Conservation (phyloP, 2,113 vertebrate species). For the Sardina pilchardus region DNA sequence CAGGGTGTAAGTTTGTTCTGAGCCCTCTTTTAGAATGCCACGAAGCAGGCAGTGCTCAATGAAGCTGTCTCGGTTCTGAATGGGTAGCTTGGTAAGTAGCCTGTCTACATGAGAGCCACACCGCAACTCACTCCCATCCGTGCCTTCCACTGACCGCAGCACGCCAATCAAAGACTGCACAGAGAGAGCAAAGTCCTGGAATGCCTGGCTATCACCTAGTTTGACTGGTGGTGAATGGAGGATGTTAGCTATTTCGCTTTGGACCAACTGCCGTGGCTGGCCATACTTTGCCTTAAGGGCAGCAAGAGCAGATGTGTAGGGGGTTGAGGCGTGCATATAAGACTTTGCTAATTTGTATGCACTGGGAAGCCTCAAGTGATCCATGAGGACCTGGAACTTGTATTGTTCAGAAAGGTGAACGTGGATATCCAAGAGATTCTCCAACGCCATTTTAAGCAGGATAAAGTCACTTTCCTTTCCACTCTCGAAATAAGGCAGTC, state of each 20-base stretch:
- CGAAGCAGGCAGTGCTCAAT: slow-evolving; percentile 18
- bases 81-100: slow-evolving; percentile 29
- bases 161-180: slow-evolving; percentile 29
- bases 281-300: slow-evolving; percentile 23
- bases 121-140: background rate
- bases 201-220: slow-evolving; percentile 12
- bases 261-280: slow-evolving; percentile 11
- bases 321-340: background rate
- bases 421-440: slow-evolving; percentile 14
- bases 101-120: slow-evolving; percentile 38
- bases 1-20: slow-evolving; percentile 21
- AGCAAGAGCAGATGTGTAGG: background rate
- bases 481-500: too few species aligned
- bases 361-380: slow-evolving; percentile 8
- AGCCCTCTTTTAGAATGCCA: slow-evolving; percentile 21
- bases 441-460: slow-evolving; percentile 24
- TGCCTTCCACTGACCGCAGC: slow-evolving; percentile 8
- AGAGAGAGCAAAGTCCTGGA: slow-evolving; percentile 32
- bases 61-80: slow-evolving; percentile 25
- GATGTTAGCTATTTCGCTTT: slow-evolving; percentile 26
- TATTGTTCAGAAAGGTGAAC: slow-evolving; percentile 21
- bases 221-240: slow-evolving; percentile 10
- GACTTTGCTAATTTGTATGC: slow-evolving; percentile 19
- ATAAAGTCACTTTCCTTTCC: slow-evolving; percentile 17
- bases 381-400: slow-evolving; percentile 28